Evolutionary conservation across 2,797 vertebrate genomes (phyloP), one percentile per base, ranked within the genome.

Genomic region (Hippocampus kuda): DNA sequence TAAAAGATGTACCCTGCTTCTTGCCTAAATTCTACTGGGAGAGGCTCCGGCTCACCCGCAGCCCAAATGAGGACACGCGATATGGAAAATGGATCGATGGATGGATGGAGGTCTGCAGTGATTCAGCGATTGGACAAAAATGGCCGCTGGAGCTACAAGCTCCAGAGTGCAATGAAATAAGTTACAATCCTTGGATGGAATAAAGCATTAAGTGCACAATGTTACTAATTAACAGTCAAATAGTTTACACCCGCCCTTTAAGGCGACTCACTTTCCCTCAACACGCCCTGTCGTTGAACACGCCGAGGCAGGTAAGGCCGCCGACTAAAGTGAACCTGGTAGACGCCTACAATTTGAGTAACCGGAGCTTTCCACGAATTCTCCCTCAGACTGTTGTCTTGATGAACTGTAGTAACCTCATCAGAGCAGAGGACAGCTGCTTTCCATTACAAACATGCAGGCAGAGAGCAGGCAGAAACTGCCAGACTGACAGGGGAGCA

Each of bases 371-470:
- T 61, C 67, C 80, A 78, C 1, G 66, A 77, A 76, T 53, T 64
- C 63, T 69, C 71, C 77, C 77, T 72, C 72, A 57, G 79, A 77
- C 73, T 57, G 42, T 56, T 68, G 71, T 78, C 77, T 74, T 69
- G 78, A 65, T 80, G 85, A 87, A 89, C 88, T 82, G 61, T 73
- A 88, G 89, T 90, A 91, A 91, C 90, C 90, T 78, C 49, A 73
- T 81, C 84, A 83, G 85, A 86, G 79, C 34, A 72, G 69, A 62
- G 61, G 49, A 83, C 87, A 87, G 88, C 91, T 92, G 91, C 86
- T 90, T 90, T 85, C 88, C 90, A 90, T 92, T 91, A 91, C 84
- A 87, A 65, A 86, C 78, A 81, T 72, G 70, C 72, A 77, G 77
- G 67, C 76, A 76, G 73, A 51, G 56, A 77, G 65, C 76, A 51